Evolutionary conservation across 2,888 invertebrate genomes (phyloP).

Genomic region (Napeogenes sylphis): DNA sequence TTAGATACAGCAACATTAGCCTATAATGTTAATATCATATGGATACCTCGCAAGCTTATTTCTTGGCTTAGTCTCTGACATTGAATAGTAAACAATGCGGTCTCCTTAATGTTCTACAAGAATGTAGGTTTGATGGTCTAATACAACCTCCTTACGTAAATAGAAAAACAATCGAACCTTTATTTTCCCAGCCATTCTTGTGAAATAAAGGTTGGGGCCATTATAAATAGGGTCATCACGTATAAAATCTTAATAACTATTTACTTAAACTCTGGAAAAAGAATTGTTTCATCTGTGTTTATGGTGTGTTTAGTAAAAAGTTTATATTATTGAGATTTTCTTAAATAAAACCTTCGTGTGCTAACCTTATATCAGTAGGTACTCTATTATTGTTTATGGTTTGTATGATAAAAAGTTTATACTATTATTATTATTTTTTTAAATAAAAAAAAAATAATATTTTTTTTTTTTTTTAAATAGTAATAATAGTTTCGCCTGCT

Average conservation of each 20-base stretch:
- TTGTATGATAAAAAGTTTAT: not conserved
- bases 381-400: not conserved
- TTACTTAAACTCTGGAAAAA: not conserved
- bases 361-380: no score
- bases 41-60: not conserved
- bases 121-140: slow-evolving; percentile 20
- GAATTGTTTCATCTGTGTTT: not conserved
- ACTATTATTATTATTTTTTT: not conserved
- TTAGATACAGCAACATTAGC: not conserved
- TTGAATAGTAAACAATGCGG: slow-evolving; percentile 17
- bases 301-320: not conserved
- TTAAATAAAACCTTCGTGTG: no score
- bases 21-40: slow-evolving; percentile 6
- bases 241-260: slow-evolving; percentile 11
- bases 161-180: slow-evolving; percentile 26
- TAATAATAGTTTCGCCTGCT: no score
- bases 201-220: not conserved
- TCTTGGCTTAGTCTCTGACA: slow-evolving; percentile 7
- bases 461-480: no score
- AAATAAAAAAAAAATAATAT: no score
- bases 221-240: not conserved
- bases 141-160: slow-evolving; percentile 19
- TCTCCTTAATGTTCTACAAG: slow-evolving; percentile 6
- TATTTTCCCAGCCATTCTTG: slow-evolving; percentile 16
- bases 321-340: no score